A percentile compares a stretch with the other conserved stretches of the same genome.
Evolutionary conservation across 2,888 invertebrate species (phyloP).

Genomic region (Cheilosia soror): DNA sequence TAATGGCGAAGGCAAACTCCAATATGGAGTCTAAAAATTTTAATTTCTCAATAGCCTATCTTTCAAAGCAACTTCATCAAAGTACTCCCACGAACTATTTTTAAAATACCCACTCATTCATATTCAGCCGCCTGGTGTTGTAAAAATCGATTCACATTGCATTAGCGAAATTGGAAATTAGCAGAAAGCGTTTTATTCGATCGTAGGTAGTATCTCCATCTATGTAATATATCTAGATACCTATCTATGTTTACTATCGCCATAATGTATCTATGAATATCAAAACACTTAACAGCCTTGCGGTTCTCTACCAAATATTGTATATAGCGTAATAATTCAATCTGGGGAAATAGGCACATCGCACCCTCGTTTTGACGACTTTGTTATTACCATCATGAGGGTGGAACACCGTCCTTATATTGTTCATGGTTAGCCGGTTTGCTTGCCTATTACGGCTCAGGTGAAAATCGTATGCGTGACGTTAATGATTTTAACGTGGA

Average conservation of each 20-base stretch:
- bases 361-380: background rate
- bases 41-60: no score
- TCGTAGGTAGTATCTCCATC: background rate
- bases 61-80: no score
- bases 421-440: conserved; percentile 31
- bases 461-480: conserved; percentile 62
- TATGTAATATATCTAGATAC: background rate
- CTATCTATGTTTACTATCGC: background rate
- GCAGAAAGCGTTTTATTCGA: background rate
- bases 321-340: conserved; percentile 47
- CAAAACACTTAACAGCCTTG: conserved; percentile 28
- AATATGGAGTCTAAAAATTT: no score
- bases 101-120: no score
- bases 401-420: conserved; percentile 41
- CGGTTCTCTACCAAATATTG: conserved; percentile 22
- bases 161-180: conserved; percentile 33
- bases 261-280: conserved; percentile 18
- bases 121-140: background rate
- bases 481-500: conserved; percentile 53
- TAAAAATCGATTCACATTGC: conserved; percentile 25
- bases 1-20: no score
- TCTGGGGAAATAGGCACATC: conserved; percentile 40
- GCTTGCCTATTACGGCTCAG: conserved; percentile 26
- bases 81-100: no score
- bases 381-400: background rate